Base-by-base conservation (phyloP, 2,888 invertebrate genomes). In the Acanthacorydalis orientalis region DNA sequence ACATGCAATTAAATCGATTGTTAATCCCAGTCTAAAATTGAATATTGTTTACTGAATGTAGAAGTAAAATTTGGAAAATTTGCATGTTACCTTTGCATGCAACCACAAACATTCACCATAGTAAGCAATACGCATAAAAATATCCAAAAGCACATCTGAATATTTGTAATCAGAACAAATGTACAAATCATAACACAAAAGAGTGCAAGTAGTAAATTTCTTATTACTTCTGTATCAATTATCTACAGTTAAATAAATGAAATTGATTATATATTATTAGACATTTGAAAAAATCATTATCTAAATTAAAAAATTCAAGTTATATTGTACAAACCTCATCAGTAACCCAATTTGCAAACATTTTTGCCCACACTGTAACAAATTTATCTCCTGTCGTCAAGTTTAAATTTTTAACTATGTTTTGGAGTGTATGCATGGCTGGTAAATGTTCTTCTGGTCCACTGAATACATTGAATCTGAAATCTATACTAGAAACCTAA, bases 101-200 rank as follows among this genome's bases (percentile, higher is more conserved):
- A 80, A 1, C 85, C 85, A 54, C 80, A 75, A 10, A 84, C 81
- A 57, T 83, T 79, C 37, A 75, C 69, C 63, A 87, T 72, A 1
- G 85, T 85, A 53, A 85, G 64, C 35, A 84, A 62, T 12, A 84
- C 83, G 58, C 83, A 83, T 16, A 79, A 60, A 55, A 87, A 78
- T 57, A 88, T 84, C 78, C 85, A 81, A 48, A 83, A 68, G 63
- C 86, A 85, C 54, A 82, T 80, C 61, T 80, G 78, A 11, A 82
- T 59, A 63, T 87, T 81, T 8, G 82, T 82, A 53, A 88, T 83
- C 31, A 89, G 68, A 31, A 86, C 59, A 11, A 80, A 63, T 0
- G 86, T 86, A 55, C 83, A 84, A n/a, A 77, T 59, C 78, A 87
- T 84, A 0, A 88, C 87, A 61, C 85, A 84, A 32, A 80, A 57